phyloP scores from a whole-genome alignment of 2,888 invertebrate genomes.

The Lepidochitona cinerea region DNA sequence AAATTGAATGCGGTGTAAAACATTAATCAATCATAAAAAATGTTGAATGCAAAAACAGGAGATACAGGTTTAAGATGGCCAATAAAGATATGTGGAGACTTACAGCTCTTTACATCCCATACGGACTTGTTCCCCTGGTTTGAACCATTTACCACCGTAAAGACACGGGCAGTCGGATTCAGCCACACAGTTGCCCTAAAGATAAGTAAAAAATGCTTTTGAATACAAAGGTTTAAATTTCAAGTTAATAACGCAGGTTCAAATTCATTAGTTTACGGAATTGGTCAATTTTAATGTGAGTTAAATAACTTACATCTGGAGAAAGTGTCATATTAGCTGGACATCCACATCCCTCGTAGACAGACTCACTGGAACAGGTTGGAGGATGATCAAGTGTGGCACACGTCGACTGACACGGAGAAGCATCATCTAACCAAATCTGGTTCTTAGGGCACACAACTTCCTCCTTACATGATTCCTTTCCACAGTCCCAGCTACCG shows the following conservation, averaged over 20 bases:
- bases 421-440: conserved; percentile 72
- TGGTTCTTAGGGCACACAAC: conserved; percentile 81
- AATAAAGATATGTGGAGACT: no score
- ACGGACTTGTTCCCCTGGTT: conserved; percentile 73
- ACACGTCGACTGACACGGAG: conserved; percentile 83
- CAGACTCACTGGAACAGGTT: conserved; percentile 74
- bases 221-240: no score
- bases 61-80: no score
- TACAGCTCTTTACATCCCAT: conserved; percentile 88
- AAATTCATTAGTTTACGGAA: no score
- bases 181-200: conserved; percentile 10
- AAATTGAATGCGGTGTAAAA: no score
- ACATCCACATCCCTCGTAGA: conserved; percentile 88
- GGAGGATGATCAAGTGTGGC: conserved; percentile 69
- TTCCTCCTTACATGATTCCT: conserved; percentile 30
- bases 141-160: background rate
- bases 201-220: no score
- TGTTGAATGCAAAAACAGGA: no score
- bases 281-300: no score
- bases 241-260: no score
- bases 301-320: conserved; percentile 73
- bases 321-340: conserved; percentile 82
- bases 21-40: no score
- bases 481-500: conserved; percentile 40
- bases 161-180: background rate